These are phyloP conservation scores for Apodemus sylvaticus DNA, from an alignment of 2,113 vertebrate species.

Conservation along the genomic window DNA sequence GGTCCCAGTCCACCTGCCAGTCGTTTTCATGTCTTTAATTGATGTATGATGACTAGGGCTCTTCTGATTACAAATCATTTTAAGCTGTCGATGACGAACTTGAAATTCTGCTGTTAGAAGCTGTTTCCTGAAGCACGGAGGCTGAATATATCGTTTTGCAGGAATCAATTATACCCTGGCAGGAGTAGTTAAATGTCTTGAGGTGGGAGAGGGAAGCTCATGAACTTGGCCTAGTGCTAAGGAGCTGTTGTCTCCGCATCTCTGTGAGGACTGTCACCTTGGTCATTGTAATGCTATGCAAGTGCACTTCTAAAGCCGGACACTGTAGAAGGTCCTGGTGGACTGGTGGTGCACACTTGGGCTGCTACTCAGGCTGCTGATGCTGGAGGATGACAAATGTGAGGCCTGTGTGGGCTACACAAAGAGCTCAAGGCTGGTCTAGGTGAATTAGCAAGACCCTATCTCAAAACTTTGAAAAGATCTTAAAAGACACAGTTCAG, in stretches of 20 bases:
- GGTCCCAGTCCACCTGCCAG: neutral
- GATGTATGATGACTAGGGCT: neutral
- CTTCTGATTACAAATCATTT: neutral
- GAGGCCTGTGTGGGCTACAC: neutral
- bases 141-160: neutral
- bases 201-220: neutral
- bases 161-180: too few species aligned
- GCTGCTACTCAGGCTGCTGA: neutral
- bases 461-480: neutral
- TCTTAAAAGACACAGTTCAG: neutral
- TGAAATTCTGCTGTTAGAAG: neutral
- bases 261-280: neutral
- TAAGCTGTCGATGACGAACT: neutral
- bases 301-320: neutral
- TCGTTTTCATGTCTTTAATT: neutral
- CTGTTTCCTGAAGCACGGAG: neutral
- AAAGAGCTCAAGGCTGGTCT: neutral
- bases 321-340: too few species aligned
- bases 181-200: neutral
- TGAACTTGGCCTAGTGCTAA: neutral
- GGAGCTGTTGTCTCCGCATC: neutral
- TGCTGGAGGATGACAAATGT: neutral
- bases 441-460: neutral
- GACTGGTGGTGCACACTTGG: neutral
- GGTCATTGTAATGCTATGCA: neutral